Percentiles rank a stretch among this genome's conserved stretches.
These are phyloP conservation scores for Anthophora plumipes DNA, from an alignment of 2,888 invertebrate genomes.

Conservation along the genomic window DNA sequence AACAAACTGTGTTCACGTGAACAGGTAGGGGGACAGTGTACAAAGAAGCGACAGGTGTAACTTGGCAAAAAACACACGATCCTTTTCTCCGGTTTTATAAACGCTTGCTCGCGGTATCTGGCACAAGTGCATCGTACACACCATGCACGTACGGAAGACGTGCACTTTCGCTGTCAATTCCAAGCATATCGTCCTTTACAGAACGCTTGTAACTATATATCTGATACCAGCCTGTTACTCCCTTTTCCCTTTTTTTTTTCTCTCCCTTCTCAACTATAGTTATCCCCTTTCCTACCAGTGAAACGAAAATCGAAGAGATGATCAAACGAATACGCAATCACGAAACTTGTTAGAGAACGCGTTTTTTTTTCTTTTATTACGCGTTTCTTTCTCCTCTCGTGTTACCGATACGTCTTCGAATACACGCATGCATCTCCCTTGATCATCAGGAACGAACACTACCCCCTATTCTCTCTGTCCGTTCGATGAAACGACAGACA, in stretches of 20 bases:
- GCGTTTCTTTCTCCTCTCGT: constrained; percentile 25
- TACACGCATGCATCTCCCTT: constrained; percentile 36
- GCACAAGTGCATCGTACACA: constrained; percentile 49
- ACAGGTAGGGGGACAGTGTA: background rate
- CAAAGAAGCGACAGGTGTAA: background rate
- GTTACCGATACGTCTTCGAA: constrained; percentile 30
- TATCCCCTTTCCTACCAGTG: background rate
- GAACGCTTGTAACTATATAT: too few relatives aligned
- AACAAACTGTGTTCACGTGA: constrained; percentile 5
- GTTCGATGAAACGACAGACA: constrained; percentile 22
- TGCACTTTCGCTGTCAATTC: constrained; percentile 62
- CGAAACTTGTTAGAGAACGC: too few relatives aligned
- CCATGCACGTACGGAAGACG: constrained; percentile 46
- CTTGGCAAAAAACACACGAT: constrained; percentile 27
- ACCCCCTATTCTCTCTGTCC: too few relatives aligned
- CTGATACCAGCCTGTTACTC: background rate
- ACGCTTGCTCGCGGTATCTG: constrained; percentile 27
- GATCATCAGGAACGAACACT: constrained; percentile 19
- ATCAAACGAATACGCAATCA: background rate
- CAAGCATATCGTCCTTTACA: background rate
- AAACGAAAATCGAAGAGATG: background rate
- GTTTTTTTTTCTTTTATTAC: background rate
- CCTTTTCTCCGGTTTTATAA: constrained; percentile 40
- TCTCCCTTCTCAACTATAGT: background rate
- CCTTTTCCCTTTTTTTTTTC: background rate